Conservation (phyloP, 2,888 invertebrate genomes). For the Zonitis immaculata region DNA sequence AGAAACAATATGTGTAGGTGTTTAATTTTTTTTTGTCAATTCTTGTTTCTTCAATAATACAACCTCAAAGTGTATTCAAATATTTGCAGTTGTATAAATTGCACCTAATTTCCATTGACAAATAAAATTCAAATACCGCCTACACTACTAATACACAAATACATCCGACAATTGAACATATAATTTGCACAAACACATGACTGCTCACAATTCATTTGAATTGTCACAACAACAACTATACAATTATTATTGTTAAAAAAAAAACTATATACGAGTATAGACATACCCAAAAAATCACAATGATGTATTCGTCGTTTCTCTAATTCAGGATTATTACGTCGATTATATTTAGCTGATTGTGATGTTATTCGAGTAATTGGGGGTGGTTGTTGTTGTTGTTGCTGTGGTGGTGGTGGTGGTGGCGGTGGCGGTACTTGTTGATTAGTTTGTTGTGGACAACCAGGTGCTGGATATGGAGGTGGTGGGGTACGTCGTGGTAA, state of each 20-base stretch:
- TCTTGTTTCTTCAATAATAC: background rate
- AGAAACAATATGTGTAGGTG: background rate
- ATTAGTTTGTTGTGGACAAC: slow-evolving; percentile 36
- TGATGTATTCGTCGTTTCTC: slow-evolving; percentile 94
- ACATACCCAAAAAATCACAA: slow-evolving; percentile 89
- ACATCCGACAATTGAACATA: slow-evolving; percentile 30
- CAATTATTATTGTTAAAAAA: no score
- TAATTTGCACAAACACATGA: slow-evolving; percentile 31
- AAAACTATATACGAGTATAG: no score
- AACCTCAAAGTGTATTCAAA: slow-evolving; percentile 4
- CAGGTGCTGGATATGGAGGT: slow-evolving; percentile 68
- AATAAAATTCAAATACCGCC: slow-evolving; percentile 24
- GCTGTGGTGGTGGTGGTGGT: background rate
- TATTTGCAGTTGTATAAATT: slow-evolving; percentile 11
- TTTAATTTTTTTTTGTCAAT: background rate
- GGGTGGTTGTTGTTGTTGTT: slow-evolving; percentile 30
- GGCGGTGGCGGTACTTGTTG: slow-evolving; percentile 7
- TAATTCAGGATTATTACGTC: slow-evolving; percentile 93
- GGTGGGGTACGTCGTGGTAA: slow-evolving; percentile 69
- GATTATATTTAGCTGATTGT: slow-evolving; percentile 70
- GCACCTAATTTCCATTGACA: slow-evolving; percentile 17
- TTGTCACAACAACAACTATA: slow-evolving; percentile 11
- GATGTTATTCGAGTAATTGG: slow-evolving; percentile 37
- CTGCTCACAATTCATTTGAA: slow-evolving; percentile 32
- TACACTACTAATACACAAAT: slow-evolving; percentile 17